These are phyloP conservation scores for Encarsia formosa DNA, from an alignment of 2,888 invertebrate species.

Conservation along the genomic window DNA sequence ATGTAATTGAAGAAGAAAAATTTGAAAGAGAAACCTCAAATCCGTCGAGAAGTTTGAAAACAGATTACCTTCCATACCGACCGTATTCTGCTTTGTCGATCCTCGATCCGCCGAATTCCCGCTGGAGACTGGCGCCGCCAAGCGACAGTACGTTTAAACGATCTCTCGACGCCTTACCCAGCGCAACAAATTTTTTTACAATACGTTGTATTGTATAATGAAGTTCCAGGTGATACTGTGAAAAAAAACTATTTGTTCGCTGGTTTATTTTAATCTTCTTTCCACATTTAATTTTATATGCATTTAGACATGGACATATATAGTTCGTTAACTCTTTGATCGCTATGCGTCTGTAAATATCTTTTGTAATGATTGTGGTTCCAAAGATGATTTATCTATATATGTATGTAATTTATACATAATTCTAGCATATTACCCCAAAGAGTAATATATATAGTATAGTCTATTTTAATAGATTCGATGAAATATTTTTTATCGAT, in stretches of 20 bases:
- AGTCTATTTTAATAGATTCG: not conserved
- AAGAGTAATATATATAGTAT: slow-evolving; percentile 34
- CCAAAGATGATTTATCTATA: slow-evolving; percentile 21
- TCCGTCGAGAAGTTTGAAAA: not conserved
- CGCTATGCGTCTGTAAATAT: slow-evolving; percentile 37
- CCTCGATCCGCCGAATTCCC: slow-evolving; percentile 3
- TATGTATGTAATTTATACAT: not conserved
- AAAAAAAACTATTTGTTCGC: not conserved
- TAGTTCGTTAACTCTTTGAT: too few relatives aligned
- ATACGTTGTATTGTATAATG: not conserved
- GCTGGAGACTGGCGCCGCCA: slow-evolving; percentile 15
- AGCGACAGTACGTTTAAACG: not conserved
- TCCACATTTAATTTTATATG: slow-evolving; percentile 15
- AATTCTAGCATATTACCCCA: slow-evolving; percentile 27
- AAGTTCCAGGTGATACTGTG: not conserved
- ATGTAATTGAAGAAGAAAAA: not conserved
- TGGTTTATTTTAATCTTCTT: too few relatives aligned
- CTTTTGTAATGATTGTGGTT: slow-evolving; percentile 26
- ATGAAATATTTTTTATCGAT: not conserved
- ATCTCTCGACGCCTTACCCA: not conserved
- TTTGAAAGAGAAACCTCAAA: not conserved
- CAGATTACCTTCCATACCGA: slow-evolving; percentile 25
- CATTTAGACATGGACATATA: slow-evolving; percentile 28
- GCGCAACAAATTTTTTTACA: not conserved
- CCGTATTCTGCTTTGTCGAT: slow-evolving; percentile 31